Conservation (phyloP, 2,888 invertebrate genomes). For the Mythimna vitellina region DNA sequence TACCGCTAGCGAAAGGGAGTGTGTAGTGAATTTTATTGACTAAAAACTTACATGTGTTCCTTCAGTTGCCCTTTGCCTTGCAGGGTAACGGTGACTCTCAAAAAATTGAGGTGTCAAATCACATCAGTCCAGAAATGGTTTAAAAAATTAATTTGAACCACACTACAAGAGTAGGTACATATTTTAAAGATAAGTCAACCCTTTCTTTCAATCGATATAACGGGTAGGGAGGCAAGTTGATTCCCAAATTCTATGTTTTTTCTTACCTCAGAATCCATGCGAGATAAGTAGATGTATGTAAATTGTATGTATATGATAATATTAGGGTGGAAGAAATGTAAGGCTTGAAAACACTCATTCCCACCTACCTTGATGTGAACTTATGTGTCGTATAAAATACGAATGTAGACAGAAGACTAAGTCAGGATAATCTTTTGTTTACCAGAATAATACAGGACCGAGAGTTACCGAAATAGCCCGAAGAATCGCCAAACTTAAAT, state of each 20-base stretch:
- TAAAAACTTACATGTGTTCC: too few species aligned
- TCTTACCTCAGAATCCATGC: slow-evolving; percentile 18
- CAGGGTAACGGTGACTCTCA: too few species aligned
- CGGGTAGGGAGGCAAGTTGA: slow-evolving; percentile 1
- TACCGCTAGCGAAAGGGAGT: too few species aligned
- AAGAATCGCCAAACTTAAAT: too few species aligned
- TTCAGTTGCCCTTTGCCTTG: too few species aligned
- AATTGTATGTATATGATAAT: slow-evolving; percentile 59
- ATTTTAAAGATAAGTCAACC: background rate
- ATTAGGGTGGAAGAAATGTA: slow-evolving; percentile 45
- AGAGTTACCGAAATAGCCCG: too few species aligned
- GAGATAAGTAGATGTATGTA: slow-evolving; percentile 51
- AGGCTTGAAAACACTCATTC: slow-evolving; percentile 50
- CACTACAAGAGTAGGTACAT: too few species aligned
- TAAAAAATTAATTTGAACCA: too few species aligned
- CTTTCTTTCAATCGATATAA: slow-evolving; percentile 8
- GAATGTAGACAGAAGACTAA: slow-evolving; percentile 15
- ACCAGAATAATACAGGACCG: too few species aligned
- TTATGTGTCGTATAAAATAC: slow-evolving; percentile 22
- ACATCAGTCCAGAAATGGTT: too few species aligned
- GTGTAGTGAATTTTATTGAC: too few species aligned
- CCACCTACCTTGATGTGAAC: slow-evolving; percentile 47
- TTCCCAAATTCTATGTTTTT: slow-evolving; percentile 31
- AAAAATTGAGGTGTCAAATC: too few species aligned
- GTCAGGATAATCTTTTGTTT: background rate